A percentile compares a stretch with the other conserved stretches of the same genome.
These are phyloP conservation scores for Rhyacichthys aspro DNA, from an alignment of 2,797 vertebrate genomes.

Conservation along the genomic window DNA sequence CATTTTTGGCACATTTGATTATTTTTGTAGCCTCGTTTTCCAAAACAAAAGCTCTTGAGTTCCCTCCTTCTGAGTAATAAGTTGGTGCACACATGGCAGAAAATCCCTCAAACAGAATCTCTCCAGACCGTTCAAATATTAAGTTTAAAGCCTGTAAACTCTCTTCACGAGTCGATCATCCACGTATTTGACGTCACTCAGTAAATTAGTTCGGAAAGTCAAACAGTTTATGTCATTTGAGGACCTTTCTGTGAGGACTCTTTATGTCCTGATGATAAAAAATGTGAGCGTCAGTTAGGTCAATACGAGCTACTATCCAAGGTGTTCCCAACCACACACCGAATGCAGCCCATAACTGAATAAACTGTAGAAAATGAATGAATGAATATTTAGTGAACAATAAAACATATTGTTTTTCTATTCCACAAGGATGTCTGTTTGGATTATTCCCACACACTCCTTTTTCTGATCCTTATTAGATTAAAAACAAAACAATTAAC, in stretches of 20 bases:
- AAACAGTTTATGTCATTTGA: too few species aligned
- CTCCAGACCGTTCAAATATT: constrained; percentile 10
- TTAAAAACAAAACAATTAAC: constrained; percentile 12
- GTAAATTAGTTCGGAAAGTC: too few species aligned
- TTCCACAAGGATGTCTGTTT: background rate
- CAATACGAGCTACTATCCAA: too few species aligned
- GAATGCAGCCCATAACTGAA: too few species aligned
- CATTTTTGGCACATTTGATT: constrained; percentile 10
- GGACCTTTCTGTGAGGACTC: too few species aligned
- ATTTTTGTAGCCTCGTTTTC: constrained; percentile 6
- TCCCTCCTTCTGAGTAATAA: constrained; percentile 3
- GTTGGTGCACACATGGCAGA: constrained; percentile 13
- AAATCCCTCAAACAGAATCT: constrained; percentile 12
- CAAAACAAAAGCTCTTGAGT: constrained; percentile 13
- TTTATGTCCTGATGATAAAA: too few species aligned
- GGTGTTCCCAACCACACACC: too few species aligned
- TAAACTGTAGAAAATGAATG: background rate
- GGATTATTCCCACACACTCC: constrained; percentile 1
- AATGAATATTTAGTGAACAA: background rate
- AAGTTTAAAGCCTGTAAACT: constrained; percentile 7
- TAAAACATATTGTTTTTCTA: background rate
- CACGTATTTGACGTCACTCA: too few species aligned
- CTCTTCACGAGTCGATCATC: background rate
- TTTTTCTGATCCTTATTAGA: background rate
- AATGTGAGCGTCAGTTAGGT: too few species aligned